These are phyloP conservation scores for Pristionchus pacificus DNA, from an alignment of 1,140 invertebrate genomes.

Conservation along the genomic window DNA sequence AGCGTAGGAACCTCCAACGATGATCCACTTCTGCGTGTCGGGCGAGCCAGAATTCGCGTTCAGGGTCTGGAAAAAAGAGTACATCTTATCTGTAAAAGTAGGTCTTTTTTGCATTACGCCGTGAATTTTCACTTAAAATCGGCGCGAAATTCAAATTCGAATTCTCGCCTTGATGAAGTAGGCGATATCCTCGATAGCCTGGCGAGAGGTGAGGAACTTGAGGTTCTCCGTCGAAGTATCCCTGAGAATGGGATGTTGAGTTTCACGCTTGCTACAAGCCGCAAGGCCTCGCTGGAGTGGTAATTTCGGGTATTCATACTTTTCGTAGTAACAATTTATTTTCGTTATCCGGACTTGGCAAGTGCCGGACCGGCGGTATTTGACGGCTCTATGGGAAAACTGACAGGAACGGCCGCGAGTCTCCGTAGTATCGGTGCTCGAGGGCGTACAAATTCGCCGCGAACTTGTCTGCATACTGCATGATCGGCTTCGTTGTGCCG, in stretches of 20 bases:
- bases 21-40: not conserved
- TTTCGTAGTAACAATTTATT: not conserved
- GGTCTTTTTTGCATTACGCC: not conserved
- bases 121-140: no score
- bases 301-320: not conserved
- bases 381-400: no score
- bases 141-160: no score
- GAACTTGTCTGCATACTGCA: not conserved
- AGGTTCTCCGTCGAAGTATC: not conserved
- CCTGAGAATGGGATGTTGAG: not conserved
- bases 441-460: not conserved
- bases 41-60: no score
- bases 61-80: no score
- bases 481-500: not conserved
- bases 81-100: no score
- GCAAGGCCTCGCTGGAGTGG: not conserved
- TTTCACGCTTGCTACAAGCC: not conserved
- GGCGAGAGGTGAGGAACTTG: conserved; percentile 2
- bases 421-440: not conserved
- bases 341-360: not conserved
- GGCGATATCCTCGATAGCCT: conserved; percentile 2
- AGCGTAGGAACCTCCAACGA: not conserved
- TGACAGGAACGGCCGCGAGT: no score
- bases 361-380: no score
- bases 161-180: conserved; percentile 5